These are phyloP conservation scores for Hemaris fuciformis DNA, from an alignment of 2,888 invertebrate species.

Conservation along the genomic window DNA sequence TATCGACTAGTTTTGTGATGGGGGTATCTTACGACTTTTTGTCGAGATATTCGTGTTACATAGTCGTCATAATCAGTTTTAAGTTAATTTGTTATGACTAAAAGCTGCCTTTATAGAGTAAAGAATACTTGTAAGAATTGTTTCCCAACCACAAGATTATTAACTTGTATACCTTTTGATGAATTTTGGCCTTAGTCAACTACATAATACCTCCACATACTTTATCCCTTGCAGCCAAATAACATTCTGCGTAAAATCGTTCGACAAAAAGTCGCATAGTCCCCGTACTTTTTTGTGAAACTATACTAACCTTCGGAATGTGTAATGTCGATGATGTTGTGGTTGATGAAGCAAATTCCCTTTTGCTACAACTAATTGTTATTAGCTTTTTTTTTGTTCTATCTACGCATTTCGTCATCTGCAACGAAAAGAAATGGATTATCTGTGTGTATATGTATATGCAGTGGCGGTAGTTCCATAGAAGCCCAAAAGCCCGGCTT, in stretches of 20 bases:
- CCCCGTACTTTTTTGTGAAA: neutral
- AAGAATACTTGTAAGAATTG: too few relatives aligned
- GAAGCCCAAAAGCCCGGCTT: too few relatives aligned
- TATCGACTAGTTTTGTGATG: conserved; percentile 5
- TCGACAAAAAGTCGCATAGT: neutral
- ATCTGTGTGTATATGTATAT: neutral
- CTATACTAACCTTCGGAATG: neutral
- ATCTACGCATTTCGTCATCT: neutral
- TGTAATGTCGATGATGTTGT: neutral
- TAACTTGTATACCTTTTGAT: too few relatives aligned
- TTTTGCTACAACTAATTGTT: neutral
- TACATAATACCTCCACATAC: too few relatives aligned
- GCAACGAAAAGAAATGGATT: neutral
- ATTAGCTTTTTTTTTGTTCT: neutral
- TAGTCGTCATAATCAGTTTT: too few relatives aligned
- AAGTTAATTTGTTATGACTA: too few relatives aligned
- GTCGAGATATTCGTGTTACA: conserved; percentile 1
- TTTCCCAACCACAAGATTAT: too few relatives aligned
- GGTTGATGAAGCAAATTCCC: neutral
- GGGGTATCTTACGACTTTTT: neutral
- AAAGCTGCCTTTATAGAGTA: too few relatives aligned
- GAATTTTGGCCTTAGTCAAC: too few relatives aligned
- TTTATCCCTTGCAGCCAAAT: too few relatives aligned
- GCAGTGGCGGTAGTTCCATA: too few relatives aligned
- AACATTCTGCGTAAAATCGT: too few relatives aligned